Conservation (phyloP, 2,797 vertebrate genomes). For the Cyprinella venusta region DNA sequence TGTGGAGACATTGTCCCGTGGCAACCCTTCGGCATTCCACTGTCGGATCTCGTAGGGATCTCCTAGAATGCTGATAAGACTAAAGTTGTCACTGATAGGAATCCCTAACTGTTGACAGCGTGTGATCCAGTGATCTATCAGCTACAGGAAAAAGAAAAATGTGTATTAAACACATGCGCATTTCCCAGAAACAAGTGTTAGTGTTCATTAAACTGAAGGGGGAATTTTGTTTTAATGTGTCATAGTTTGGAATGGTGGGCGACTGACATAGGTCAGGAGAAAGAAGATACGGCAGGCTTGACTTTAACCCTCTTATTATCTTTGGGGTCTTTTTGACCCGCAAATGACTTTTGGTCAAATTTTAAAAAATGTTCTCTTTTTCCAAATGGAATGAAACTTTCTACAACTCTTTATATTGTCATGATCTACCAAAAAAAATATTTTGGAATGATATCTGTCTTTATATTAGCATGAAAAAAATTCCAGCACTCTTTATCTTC, state of each 20-base stretch:
- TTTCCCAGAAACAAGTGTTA: constrained; percentile 7
- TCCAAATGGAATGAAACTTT: too few relatives aligned
- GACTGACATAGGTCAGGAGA: constrained; percentile 16
- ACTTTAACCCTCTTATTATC: too few relatives aligned
- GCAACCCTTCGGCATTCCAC: constrained; percentile 87
- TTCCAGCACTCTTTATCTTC: too few relatives aligned
- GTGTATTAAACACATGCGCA: neutral
- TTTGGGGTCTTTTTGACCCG: too few relatives aligned
- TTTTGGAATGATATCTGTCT: too few relatives aligned
- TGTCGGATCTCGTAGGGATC: constrained; percentile 84
- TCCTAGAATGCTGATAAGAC: constrained; percentile 83
- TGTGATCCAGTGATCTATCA: constrained; percentile 85
- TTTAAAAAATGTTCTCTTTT: too few relatives aligned
- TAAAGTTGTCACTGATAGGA: constrained; percentile 85
- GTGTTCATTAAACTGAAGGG: neutral
- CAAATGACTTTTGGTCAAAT: too few relatives aligned
- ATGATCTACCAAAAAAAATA: too few relatives aligned
- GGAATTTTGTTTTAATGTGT: neutral
- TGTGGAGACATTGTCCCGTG: constrained; percentile 82
- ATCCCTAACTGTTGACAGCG: constrained; percentile 80
- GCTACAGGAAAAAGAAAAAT: constrained; percentile 64
- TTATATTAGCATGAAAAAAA: too few relatives aligned
- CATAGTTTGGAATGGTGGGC: neutral
- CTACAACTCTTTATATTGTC: too few relatives aligned
- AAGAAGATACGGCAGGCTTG: neutral